A percentile compares a stretch with the other conserved stretches of the same genome.
Conservation (phyloP, 2,888 invertebrate species). For the Dicranocentrus wangi region DNA sequence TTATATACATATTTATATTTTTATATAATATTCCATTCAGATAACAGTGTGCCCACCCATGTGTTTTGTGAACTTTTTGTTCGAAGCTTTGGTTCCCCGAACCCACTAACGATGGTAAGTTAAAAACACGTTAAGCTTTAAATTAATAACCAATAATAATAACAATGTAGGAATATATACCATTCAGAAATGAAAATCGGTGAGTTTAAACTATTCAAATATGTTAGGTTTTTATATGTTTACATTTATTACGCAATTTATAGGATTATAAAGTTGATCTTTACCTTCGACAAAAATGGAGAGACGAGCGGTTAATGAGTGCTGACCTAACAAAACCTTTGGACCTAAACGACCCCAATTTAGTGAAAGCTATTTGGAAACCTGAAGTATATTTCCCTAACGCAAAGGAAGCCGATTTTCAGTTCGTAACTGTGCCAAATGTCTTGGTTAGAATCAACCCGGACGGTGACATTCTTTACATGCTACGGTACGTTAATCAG, state of each 20-base stretch:
- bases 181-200: no score
- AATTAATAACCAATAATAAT: neutral
- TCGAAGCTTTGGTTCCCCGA: conserved; percentile 76
- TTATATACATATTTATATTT: neutral
- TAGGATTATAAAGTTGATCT: conserved; percentile 77
- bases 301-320: conserved; percentile 76
- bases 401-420: conserved; percentile 77
- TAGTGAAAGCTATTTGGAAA: conserved; percentile 77
- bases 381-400: conserved; percentile 75
- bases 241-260: conserved; percentile 7
- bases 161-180: no score
- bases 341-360: conserved; percentile 75
- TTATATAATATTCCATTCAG: conserved; percentile 37
- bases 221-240: neutral
- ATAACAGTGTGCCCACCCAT: conserved; percentile 74
- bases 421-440: conserved; percentile 77
- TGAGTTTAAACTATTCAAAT: neutral
- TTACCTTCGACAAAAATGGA: conserved; percentile 77
- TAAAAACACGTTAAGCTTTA: neutral
- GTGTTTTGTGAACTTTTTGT: conserved; percentile 76
- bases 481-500: conserved; percentile 74
- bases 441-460: conserved; percentile 76
- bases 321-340: conserved; percentile 75
- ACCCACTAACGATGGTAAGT: conserved; percentile 76
- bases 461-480: conserved; percentile 74